Base-by-base conservation (phyloP, 2,888 invertebrate species). In the Notocelia uddmanniana region DNA sequence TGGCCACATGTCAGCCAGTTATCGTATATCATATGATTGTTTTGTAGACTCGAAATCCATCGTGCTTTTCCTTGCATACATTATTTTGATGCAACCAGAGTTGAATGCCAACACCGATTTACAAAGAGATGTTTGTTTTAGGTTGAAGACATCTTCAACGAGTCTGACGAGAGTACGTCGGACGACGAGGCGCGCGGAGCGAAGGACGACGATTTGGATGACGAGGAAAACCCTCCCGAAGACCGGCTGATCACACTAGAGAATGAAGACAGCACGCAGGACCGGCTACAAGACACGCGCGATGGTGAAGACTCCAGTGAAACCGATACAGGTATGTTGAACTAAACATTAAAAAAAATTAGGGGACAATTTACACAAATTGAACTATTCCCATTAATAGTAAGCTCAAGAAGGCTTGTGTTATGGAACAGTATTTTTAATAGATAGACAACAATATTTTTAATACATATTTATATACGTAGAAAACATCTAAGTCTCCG, bases 121-220 rank as follows among this genome's bases (percentile, higher is more conserved):
- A n/a, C 41, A 41, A 41, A 41, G 15, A 15, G 15, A 3, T 41
- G 6, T 45, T 58, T 68, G 60, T 73, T 76, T n/a, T 73, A 94
- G 92, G 96, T 97, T 10, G 96, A 97, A 84, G 96, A 96, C 77
- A 96, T 96, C 69, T 94, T 96, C 80, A 96, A 96, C 82, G 96
- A 96, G 81, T 95, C 95, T 1, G 94, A 95, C 78, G 95, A 95
- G 78, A 94, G 94, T 85, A 93, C 94, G 37, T 85, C 91, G 23
- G 90, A 91, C 68, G 91, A 90, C 21, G 94, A 91, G 66, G 73
- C 85, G 3, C 59, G 73, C 26, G 88, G 89, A 73, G 80, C 82
- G 13, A 84, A 77, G 21, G 89, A 83, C 13, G 92, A 92, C 76
- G 92, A 92, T 73, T 80, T 91, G 15, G 90, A 91, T 77, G 91